Conservation (phyloP, 2,797 vertebrate species). For the Anas flavirostris region DNA sequence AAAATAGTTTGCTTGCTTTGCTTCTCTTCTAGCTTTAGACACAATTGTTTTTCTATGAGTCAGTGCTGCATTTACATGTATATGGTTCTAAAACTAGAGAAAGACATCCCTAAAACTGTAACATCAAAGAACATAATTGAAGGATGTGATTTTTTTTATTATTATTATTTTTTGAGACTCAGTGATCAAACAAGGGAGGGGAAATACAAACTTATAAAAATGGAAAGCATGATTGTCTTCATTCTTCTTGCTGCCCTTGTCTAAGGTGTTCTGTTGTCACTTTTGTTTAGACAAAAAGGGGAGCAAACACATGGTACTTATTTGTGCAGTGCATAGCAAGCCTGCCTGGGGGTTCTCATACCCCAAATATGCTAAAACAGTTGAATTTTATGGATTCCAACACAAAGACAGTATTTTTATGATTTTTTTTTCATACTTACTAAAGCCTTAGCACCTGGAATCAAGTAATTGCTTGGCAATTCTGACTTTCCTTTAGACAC, state of each 20-base stretch:
- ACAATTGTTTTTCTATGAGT: background rate
- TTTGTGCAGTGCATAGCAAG: background rate
- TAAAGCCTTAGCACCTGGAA: background rate
- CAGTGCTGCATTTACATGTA: background rate
- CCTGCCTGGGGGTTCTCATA: background rate
- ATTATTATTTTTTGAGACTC: background rate
- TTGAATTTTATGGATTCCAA: background rate
- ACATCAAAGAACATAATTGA: background rate
- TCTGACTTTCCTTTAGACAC: background rate
- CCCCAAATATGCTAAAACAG: background rate
- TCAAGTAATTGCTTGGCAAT: background rate
- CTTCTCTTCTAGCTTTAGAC: background rate
- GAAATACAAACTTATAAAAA: background rate
- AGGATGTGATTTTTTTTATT: background rate
- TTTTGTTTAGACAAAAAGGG: background rate
- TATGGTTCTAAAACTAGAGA: background rate
- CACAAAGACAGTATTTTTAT: background rate
- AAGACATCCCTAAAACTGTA: background rate
- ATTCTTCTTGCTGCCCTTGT: background rate
- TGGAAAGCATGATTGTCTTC: background rate
- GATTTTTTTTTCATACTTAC: background rate
- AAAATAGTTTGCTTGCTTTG: background rate
- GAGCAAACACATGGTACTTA: background rate
- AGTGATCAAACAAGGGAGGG: background rate
- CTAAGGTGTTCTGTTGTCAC: background rate